A percentile compares a stretch with the other conserved stretches of the same genome.
These are phyloP conservation scores for Sminthurides bifidus DNA, from an alignment of 1,140 invertebrate species.

Conservation along the genomic window DNA sequence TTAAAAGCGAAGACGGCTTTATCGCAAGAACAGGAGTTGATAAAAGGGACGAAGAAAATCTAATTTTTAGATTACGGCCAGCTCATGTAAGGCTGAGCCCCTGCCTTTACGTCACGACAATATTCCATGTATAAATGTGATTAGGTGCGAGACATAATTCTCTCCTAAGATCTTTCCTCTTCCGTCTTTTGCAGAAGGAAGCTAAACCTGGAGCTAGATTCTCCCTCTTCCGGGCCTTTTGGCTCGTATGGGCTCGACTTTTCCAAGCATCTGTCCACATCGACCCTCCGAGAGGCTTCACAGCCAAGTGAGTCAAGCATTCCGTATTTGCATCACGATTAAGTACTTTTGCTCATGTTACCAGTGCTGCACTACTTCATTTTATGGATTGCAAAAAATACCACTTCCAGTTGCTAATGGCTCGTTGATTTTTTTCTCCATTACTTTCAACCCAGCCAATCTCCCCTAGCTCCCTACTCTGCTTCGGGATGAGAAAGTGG, in stretches of 20 bases:
- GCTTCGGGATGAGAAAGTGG: too few relatives aligned
- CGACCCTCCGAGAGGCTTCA: slow-evolving; percentile 86
- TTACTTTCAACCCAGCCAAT: too few relatives aligned
- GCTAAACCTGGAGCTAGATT: slow-evolving; percentile 49
- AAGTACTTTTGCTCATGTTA: not conserved
- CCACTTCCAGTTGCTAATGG: not conserved
- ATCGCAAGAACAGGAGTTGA: too few relatives aligned
- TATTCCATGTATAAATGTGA: too few relatives aligned
- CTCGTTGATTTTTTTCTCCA: not conserved
- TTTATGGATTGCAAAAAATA: not conserved
- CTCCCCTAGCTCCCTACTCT: too few relatives aligned
- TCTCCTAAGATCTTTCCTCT: not conserved
- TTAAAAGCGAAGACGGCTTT: too few relatives aligned
- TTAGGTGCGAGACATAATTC: too few relatives aligned
- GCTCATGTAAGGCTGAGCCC: too few relatives aligned
- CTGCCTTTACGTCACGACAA: too few relatives aligned
- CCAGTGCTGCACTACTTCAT: not conserved
- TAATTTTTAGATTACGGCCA: too few relatives aligned
- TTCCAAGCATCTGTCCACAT: slow-evolving; percentile 95
- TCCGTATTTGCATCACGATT: not conserved
- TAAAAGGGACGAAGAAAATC: too few relatives aligned
- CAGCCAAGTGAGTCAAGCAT: slow-evolving; percentile 48
- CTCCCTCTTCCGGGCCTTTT: slow-evolving; percentile 91
- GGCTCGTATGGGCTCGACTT: slow-evolving; percentile 99
- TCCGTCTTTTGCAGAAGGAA: slow-evolving; percentile 17